These are phyloP conservation scores for Helicorthomorpha holstii DNA, from an alignment of 1,140 invertebrate species.

Conservation along the genomic window DNA sequence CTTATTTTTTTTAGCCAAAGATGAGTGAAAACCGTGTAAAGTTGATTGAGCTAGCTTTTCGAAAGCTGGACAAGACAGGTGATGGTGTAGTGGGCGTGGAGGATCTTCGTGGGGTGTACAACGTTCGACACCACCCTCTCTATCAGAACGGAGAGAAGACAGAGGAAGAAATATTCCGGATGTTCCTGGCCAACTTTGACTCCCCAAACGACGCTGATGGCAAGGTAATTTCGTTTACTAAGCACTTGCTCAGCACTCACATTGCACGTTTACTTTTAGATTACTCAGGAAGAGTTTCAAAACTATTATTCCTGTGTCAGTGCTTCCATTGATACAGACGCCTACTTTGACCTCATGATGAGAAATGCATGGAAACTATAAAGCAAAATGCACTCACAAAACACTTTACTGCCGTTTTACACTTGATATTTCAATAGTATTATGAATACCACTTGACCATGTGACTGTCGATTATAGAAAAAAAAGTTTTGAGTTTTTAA, in stretches of 20 bases:
- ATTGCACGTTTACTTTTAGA: slow-evolving; percentile 40
- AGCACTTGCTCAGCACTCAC: no score
- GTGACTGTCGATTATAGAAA: no score
- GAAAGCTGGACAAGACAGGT: slow-evolving; percentile 18
- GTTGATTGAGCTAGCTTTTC: slow-evolving; percentile 19
- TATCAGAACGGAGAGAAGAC: slow-evolving; percentile 18
- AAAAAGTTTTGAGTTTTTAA: no score
- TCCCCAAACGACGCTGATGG: slow-evolving; percentile 43
- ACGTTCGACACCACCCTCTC: slow-evolving; percentile 16
- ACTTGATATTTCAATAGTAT: not conserved
- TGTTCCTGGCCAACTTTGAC: slow-evolving; percentile 19
- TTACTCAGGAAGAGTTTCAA: slow-evolving; percentile 80
- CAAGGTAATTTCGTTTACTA: slow-evolving; percentile 35
- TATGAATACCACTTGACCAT: not conserved
- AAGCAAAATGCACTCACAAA: slow-evolving; percentile 13
- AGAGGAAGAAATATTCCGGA: slow-evolving; percentile 16
- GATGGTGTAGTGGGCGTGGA: slow-evolving; percentile 20
- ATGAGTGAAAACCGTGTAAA: slow-evolving; percentile 14
- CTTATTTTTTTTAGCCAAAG: slow-evolving; percentile 15
- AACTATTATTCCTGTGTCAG: slow-evolving; percentile 88
- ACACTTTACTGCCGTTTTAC: not conserved
- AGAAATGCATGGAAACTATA: slow-evolving; percentile 76
- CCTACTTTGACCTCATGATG: slow-evolving; percentile 91
- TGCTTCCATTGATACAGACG: slow-evolving; percentile 81
- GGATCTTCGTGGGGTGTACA: slow-evolving; percentile 18